These are phyloP conservation scores for Premnoplex brunnescens DNA, from an alignment of 2,797 vertebrate species.

Conservation along the genomic window DNA sequence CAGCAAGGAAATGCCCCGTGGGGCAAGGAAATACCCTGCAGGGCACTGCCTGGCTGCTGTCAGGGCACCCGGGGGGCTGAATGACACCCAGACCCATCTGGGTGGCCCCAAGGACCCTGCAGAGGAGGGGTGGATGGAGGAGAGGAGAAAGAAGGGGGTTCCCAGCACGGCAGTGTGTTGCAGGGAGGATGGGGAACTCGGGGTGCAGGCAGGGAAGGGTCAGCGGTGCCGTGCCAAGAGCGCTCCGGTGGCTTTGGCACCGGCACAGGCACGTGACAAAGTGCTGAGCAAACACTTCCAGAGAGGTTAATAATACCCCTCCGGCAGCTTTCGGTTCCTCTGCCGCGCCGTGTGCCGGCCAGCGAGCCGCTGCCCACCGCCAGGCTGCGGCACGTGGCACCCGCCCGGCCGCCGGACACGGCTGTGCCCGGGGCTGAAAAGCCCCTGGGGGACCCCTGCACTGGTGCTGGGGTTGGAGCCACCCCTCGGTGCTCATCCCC, in stretches of 20 bases:
- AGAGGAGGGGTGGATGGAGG: rapidly evolving
- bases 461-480: neutral
- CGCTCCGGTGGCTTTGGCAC: neutral
- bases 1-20: neutral
- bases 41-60: rapidly evolving
- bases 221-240: neutral
- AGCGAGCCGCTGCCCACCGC: rapidly evolving
- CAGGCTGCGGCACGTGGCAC: neutral
- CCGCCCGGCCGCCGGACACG: rapidly evolving
- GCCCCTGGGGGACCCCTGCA: neutral
- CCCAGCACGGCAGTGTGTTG: rapidly evolving
- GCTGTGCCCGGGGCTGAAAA: rapidly evolving
- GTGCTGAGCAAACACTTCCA: constrained; percentile 50
- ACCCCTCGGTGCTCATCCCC: rapidly evolving
- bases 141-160: neutral
- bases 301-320: neutral
- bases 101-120: neutral
- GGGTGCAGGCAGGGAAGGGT: neutral
- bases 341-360: rapidly evolving
- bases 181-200: rapidly evolving
- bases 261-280: constrained; percentile 4
- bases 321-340: constrained; percentile 40
- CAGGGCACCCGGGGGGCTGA: rapidly evolving
- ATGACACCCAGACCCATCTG: neutral
- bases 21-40: neutral